Evolutionary conservation across 2,797 vertebrate genomes (phyloP).

Genomic region (Leucoraja ocellata): DNA sequence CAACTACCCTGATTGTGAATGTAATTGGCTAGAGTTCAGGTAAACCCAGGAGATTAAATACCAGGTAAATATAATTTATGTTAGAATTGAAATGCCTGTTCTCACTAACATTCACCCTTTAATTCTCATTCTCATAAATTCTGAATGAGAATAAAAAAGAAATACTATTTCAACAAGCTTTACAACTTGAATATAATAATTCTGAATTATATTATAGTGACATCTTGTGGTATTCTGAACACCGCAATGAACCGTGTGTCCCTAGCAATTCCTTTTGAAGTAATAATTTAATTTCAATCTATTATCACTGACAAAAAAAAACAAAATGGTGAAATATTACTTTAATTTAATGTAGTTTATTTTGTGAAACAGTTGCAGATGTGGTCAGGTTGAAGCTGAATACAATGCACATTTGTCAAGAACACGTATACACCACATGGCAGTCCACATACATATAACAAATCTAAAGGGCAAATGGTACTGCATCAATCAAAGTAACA

Average conservation of each 20-base stretch:
- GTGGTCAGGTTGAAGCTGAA: background rate
- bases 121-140: background rate
- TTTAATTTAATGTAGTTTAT: conserved; percentile 31
- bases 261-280: background rate
- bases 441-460: background rate
- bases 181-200: background rate
- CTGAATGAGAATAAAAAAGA: background rate
- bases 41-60: background rate
- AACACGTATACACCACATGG: conserved; percentile 18
- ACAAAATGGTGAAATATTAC: background rate
- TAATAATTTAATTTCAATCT: background rate
- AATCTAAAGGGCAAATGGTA: background rate
- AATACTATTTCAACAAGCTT: background rate
- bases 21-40: too few species aligned
- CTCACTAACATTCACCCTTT: background rate
- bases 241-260: background rate
- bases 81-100: background rate
- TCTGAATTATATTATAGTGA: background rate
- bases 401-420: background rate
- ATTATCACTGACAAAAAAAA: background rate
- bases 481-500: background rate
- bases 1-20: background rate
- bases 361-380: conserved; percentile 12
- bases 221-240: background rate
- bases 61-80: background rate